These are phyloP conservation scores for Ligdia adustata DNA, from an alignment of 2,888 invertebrate genomes.

Conservation along the genomic window DNA sequence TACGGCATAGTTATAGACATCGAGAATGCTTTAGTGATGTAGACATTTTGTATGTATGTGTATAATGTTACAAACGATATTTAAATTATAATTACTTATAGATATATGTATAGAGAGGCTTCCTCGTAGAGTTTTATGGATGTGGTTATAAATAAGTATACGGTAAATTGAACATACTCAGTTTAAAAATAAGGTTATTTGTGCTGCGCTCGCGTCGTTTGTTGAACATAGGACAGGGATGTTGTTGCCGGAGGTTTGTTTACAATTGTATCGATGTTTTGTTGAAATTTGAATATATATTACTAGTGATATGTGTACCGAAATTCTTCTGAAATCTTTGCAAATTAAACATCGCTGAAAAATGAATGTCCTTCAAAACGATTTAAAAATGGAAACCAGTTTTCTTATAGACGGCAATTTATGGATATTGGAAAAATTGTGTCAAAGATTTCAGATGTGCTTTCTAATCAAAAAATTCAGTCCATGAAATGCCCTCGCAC, in stretches of 20 bases:
- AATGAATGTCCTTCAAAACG: no score
- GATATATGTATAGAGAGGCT: constrained; percentile 80
- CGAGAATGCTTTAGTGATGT: constrained; percentile 74
- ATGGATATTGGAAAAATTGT: no score
- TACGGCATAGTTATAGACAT: constrained; percentile 54
- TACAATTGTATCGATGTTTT: constrained; percentile 34
- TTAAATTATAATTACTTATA: constrained; percentile 63
- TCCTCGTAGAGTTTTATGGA: constrained; percentile 81
- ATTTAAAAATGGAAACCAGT: no score
- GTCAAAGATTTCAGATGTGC: no score
- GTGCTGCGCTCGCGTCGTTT: constrained; percentile 57
- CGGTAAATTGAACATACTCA: constrained; percentile 80
- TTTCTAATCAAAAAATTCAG: not conserved
- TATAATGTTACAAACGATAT: constrained; percentile 74
- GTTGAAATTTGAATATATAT: constrained; percentile 12
- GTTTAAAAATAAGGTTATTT: constrained; percentile 66
- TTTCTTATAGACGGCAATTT: no score
- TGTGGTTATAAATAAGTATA: constrained; percentile 76
- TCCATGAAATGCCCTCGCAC: constrained; percentile 15
- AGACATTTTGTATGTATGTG: constrained; percentile 76
- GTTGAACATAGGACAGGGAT: constrained; percentile 33
- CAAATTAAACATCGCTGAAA: not conserved
- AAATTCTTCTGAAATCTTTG: not conserved
- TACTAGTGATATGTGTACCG: not conserved
- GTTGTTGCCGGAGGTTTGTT: constrained; percentile 38